Evolutionary conservation across 37 sponge, comb jelly and placozoan genomes (phyloP), one percentile per base, ranked within the genome.

Genomic region (Crambe crambe): DNA sequence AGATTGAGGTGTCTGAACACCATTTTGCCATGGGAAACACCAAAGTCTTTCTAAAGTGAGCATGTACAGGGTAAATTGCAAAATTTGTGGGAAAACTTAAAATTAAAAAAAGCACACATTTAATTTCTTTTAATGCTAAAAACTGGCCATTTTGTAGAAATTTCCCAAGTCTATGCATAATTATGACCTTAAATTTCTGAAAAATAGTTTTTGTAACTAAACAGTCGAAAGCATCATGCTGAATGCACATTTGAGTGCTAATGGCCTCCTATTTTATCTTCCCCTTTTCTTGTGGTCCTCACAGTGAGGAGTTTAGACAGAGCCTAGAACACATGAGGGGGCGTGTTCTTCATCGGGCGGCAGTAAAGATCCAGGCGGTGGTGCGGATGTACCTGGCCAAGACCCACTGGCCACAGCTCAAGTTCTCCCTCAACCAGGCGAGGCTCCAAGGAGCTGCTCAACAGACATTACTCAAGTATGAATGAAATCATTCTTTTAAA

Each of bases 331-430:
- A 26, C 5, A 37, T 79, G 58, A 65, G 92, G 6, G 37, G 37
- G 32, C 39, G 42, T 8, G 41, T 73, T 3, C 62, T 78, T 2
- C 3, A 37, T 34, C 47, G 56, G 10, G 85, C 89, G 1, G 89
- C 75, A 32, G 63, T 92, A 2, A 69, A 41, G 43, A 80, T 92
- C 32, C 93, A 92, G 58, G 75, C 81, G 1, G 41, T 54, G 2
- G 77, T 88, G 0, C 59, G 93, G 23, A 72, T 77, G 77, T 81
- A 31, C 82, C 63, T 92, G 42, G 56, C 72, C 43, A 56, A 63
- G 15, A 83, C 75, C 38, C 80, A 80, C 57, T 92, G 92, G 92
- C 85, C 92, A 25, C 80, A 91, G 57, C 70, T 83, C 35, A 86
- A 83, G 80, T 71, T 75, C 37, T 83, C 87, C 3, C 63, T 91